Base-by-base conservation (phyloP, 2,888 invertebrate genomes). In the Taenaris catops region DNA sequence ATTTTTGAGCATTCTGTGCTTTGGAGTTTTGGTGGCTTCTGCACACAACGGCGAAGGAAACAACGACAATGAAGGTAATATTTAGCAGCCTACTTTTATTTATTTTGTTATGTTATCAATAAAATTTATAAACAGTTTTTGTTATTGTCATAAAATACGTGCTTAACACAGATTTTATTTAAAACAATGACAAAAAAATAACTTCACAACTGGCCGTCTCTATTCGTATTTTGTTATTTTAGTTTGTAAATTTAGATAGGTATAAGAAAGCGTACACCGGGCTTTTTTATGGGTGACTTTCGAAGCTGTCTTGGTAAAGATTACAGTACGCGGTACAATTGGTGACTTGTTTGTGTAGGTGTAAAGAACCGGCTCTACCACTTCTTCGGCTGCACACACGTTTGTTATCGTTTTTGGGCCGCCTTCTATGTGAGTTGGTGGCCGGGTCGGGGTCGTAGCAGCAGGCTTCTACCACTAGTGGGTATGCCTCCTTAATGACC, bases 51-150 rank as follows among this genome's bases (percentile, higher is more conserved):
- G 68, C 50, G 72, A 73, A 46, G 70, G 74, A 75, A 86, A 83
- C 75, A 74, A 74, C 83, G 81, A 80, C 73, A 84, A 87, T 81
- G 84, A 86, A 87, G 87, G 87, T 86, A 68, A 56, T 61, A 53
- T 43, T 44, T 46, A 38, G 36, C 44, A 41, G 35, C 39, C 33
- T 47, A 11, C 23, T 42, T 5, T 29, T 8, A 7, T 20, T 50
- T 55, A 47, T 54, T 48, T 51, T 50, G 46, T 48, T 45, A 27
- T 7, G n/a, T 9, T 9, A 17, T 8, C 10, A 17, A 8, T 34
- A 38, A 12, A 12, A 23, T 23, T 12, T 4, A 27, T n/a, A n/a
- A n/a, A n/a, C n/a, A n/a, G n/a, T n/a, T n/a, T n/a, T n/a, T n/a
- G n/a, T n/a, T n/a, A n/a, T n/a, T n/a, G n/a, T n/a, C n/a, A n/a